Conservation (phyloP, 1,140 invertebrate species). For the Anastatus disparis region DNA sequence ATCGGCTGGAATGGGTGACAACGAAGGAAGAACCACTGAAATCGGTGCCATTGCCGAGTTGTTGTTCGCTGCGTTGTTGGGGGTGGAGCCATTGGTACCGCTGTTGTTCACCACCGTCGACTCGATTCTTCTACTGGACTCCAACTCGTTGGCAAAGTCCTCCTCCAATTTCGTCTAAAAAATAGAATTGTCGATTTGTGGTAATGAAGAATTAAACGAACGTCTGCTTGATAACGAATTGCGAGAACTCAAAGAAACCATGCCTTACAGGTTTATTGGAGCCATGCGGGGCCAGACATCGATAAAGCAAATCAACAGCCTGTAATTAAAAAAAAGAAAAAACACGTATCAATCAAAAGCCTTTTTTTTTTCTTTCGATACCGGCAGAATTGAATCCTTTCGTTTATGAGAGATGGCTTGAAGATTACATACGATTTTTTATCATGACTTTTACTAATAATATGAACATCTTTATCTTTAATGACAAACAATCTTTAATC, state of each 20-base stretch:
- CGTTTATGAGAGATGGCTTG: slow-evolving; percentile 22
- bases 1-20: slow-evolving; percentile 54
- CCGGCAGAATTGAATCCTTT: slow-evolving; percentile 42
- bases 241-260: slow-evolving; percentile 63
- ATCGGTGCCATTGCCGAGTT: slow-evolving; percentile 56
- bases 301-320: slow-evolving; percentile 68
- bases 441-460: too few species aligned
- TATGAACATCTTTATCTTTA: too few species aligned
- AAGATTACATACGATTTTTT: too few species aligned
- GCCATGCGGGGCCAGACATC: slow-evolving; percentile 68
- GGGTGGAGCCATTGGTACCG: background rate
- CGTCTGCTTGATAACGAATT: slow-evolving; percentile 10
- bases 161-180: slow-evolving; percentile 64
- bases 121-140: slow-evolving; percentile 38
- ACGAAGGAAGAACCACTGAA: slow-evolving; percentile 58
- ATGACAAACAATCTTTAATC: too few species aligned
- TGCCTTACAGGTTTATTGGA: slow-evolving; percentile 68
- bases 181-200: slow-evolving; percentile 42
- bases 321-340: slow-evolving; percentile 67
- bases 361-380: slow-evolving; percentile 46
- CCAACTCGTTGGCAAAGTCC: slow-evolving; percentile 59
- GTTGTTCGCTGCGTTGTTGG: background rate
- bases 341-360: slow-evolving; percentile 64
- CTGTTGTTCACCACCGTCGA: slow-evolving; percentile 34
- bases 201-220: slow-evolving; percentile 5